phyloP scores from a whole-genome alignment of 2,797 vertebrate genomes.

The Cyclura pinguis region DNA sequence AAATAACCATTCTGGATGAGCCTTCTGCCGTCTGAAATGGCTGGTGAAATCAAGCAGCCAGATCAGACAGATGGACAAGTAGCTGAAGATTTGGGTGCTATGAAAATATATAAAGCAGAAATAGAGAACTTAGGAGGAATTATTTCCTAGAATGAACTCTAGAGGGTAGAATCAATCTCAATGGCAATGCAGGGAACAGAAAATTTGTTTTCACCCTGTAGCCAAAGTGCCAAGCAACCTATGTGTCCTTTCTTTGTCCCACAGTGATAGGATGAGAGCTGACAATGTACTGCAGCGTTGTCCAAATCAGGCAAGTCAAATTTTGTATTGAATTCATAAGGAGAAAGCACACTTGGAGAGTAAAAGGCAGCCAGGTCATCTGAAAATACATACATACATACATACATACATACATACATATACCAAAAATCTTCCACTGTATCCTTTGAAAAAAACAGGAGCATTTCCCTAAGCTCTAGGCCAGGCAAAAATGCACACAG shows the following conservation, averaged over 20 bases:
- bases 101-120: not conserved
- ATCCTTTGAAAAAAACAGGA: not conserved
- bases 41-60: not conserved
- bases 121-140: not conserved
- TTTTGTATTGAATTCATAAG: not conserved
- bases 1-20: no score
- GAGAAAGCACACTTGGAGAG: not conserved
- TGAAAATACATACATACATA: not conserved
- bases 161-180: not conserved
- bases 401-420: not conserved
- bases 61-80: not conserved
- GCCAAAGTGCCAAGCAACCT: conserved; percentile 11
- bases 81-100: not conserved
- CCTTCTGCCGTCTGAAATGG: not conserved
- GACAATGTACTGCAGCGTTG: conserved; percentile 9
- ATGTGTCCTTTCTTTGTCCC: conserved; percentile 2
- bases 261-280: conserved; percentile 4
- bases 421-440: not conserved
- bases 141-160: conserved; percentile 18
- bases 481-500: not conserved
- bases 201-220: conserved; percentile 24
- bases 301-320: conserved; percentile 22
- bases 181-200: not conserved
- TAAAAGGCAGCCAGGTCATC: not conserved
- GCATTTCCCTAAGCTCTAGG: not conserved